Evolutionary conservation across 2,888 invertebrate species (phyloP).

Genomic region (Steinernema scapterisci): DNA sequence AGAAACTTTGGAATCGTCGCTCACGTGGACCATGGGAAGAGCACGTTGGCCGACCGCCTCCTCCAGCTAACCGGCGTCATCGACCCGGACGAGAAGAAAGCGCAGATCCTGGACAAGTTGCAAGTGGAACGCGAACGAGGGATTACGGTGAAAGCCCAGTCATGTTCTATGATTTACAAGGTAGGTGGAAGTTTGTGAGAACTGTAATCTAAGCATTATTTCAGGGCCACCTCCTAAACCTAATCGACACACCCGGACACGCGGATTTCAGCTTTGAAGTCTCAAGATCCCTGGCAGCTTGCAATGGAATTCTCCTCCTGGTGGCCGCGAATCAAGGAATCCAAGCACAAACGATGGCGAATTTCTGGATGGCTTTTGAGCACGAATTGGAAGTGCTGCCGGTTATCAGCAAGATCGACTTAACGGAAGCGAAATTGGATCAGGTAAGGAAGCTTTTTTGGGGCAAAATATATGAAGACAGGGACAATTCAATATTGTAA

Average conservation of each 20-base stretch:
- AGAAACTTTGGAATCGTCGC: slow-evolving; percentile 96
- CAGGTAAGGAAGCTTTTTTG: too few species aligned
- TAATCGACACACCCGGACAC: slow-evolving; percentile 96
- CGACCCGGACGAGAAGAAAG: slow-evolving; percentile 33
- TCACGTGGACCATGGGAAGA: slow-evolving; percentile 99
- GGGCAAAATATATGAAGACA: too few species aligned
- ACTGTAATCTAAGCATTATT: slow-evolving; percentile 10
- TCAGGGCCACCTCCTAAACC: slow-evolving; percentile 74
- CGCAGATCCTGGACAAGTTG: slow-evolving; percentile 51
- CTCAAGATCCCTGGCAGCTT: slow-evolving; percentile 85
- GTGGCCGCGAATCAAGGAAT: slow-evolving; percentile 90
- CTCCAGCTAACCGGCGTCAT: slow-evolving; percentile 82
- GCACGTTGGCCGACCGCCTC: slow-evolving; percentile 92
- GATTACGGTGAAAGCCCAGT: slow-evolving; percentile 97
- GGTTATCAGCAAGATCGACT: slow-evolving; percentile 93
- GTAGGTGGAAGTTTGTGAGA: slow-evolving; percentile 63
- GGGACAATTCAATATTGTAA: too few species aligned
- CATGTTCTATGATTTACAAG: slow-evolving; percentile 79
- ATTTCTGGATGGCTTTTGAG: slow-evolving; percentile 86
- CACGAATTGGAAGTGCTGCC: slow-evolving; percentile 83
- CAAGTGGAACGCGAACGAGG: slow-evolving; percentile 89
- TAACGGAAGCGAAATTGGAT: slow-evolving; percentile 86
- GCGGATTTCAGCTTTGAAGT: slow-evolving; percentile 97
- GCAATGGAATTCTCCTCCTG: slow-evolving; percentile 89
- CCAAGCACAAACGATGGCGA: slow-evolving; percentile 96